Conservation (phyloP, 2,797 vertebrate species). For the Staurois parvus region DNA sequence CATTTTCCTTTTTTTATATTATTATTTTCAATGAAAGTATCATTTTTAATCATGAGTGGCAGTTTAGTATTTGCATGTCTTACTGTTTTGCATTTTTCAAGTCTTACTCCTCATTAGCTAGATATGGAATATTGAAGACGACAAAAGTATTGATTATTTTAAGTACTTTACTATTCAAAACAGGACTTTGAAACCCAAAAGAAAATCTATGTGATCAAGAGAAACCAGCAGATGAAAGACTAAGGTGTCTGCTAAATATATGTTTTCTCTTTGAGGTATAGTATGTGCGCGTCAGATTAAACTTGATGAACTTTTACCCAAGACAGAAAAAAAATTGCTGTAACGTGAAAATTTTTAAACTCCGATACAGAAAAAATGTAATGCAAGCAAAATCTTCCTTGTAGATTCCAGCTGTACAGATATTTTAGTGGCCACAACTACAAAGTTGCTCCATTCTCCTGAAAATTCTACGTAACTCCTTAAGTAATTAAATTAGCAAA, state of each 20-base stretch:
- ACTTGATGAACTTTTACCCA: conserved; percentile 28
- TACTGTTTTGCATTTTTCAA: not conserved
- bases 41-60: not conserved
- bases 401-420: not conserved
- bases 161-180: conserved; percentile 44
- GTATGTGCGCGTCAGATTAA: conserved; percentile 29
- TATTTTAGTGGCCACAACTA: not conserved
- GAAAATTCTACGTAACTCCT: not conserved
- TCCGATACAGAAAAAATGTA: conserved; percentile 2
- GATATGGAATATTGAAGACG: conserved; percentile 10
- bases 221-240: conserved; percentile 48
- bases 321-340: not conserved
- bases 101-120: not conserved
- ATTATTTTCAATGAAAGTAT: not conserved
- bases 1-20: not conserved
- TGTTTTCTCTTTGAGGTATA: conserved; percentile 15
- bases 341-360: not conserved
- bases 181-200: conserved; percentile 27
- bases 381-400: conserved; percentile 16
- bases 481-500: not conserved
- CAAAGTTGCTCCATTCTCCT: not conserved
- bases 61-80: not conserved
- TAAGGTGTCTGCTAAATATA: conserved; percentile 34
- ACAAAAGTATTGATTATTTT: conserved; percentile 36
- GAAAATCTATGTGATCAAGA: conserved; percentile 55